Conservation (phyloP, 2,113 vertebrate species). For the Rhea americana region DNA sequence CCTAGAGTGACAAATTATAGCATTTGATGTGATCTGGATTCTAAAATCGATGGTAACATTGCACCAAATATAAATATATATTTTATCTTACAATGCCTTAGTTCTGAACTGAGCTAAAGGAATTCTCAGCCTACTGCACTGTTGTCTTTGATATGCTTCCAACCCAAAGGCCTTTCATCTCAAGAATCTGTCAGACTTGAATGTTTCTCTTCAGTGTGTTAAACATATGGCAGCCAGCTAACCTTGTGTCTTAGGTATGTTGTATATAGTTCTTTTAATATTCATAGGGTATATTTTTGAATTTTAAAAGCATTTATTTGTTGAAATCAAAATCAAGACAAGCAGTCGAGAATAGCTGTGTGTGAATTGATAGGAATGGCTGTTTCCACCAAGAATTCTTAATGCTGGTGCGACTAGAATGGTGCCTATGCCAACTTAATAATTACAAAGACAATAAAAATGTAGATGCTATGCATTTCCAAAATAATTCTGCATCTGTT, state of each 20-base stretch:
- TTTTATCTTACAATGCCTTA: constrained; percentile 83
- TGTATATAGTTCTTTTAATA: constrained; percentile 83
- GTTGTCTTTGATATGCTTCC: constrained; percentile 84
- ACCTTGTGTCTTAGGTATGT: constrained; percentile 78
- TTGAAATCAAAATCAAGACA: constrained; percentile 70
- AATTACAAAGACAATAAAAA: constrained; percentile 71
- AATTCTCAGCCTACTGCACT: constrained; percentile 79
- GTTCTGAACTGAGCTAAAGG: constrained; percentile 79
- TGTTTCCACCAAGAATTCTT: constrained; percentile 76
- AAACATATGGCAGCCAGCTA: constrained; percentile 74
- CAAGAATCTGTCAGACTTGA: constrained; percentile 83
- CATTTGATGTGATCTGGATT: constrained; percentile 72
- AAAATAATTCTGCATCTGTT: constrained; percentile 82
- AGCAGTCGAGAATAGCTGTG: constrained; percentile 71
- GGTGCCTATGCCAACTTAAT: constrained; percentile 79
- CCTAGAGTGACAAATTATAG: constrained; percentile 65
- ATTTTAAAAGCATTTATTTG: constrained; percentile 78
- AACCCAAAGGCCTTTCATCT: constrained; percentile 86
- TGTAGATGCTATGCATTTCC: constrained; percentile 85
- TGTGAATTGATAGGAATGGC: constrained; percentile 64
- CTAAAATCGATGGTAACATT: constrained; percentile 68
- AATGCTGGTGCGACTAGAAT: constrained; percentile 78
- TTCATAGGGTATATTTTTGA: constrained; percentile 84
- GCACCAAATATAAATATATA: constrained; percentile 80
- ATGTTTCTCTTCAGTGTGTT: constrained; percentile 77